A percentile compares a stretch with the other conserved stretches of the same genome.
Evolutionary conservation across 2,888 invertebrate species (phyloP).

Genomic region (Yponomeuta evonymella): DNA sequence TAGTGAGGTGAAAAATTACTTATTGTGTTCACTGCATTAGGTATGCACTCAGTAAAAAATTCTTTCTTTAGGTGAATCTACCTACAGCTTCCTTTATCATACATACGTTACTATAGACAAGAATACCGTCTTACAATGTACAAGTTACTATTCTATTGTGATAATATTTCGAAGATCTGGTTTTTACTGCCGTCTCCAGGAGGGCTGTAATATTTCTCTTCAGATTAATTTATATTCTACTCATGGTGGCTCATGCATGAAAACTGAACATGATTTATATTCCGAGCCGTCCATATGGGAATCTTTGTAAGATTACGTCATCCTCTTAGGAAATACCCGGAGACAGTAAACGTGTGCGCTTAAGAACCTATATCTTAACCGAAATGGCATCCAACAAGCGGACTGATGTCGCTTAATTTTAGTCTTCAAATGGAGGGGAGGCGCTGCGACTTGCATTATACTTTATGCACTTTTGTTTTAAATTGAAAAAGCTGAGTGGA

Average conservation of each 20-base stretch:
- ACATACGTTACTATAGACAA: not conserved
- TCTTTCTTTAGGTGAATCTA: too few relatives aligned
- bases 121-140: not conserved
- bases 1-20: too few relatives aligned
- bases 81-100: too few relatives aligned
- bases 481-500: constrained; percentile 54
- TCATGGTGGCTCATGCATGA: constrained; percentile 10
- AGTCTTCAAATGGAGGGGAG: too few relatives aligned
- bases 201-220: not conserved
- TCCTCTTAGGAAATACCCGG: constrained; percentile 1
- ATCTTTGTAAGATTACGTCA: constrained; percentile 12
- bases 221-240: constrained; percentile 15
- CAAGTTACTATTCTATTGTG: not conserved
- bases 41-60: too few relatives aligned
- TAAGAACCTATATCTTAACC: not conserved
- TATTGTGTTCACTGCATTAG: too few relatives aligned
- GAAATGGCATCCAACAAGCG: not conserved
- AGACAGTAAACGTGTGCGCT: constrained; percentile 1
- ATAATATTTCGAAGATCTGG: not conserved
- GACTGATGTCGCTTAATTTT: not conserved
- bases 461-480: constrained; percentile 25
- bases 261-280: constrained; percentile 17
- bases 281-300: constrained; percentile 7
- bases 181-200: constrained; percentile 9
- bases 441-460: not conserved